Evolutionary conservation across 2,113 vertebrate species (phyloP).

Genomic region (Eonycteris spelaea): DNA sequence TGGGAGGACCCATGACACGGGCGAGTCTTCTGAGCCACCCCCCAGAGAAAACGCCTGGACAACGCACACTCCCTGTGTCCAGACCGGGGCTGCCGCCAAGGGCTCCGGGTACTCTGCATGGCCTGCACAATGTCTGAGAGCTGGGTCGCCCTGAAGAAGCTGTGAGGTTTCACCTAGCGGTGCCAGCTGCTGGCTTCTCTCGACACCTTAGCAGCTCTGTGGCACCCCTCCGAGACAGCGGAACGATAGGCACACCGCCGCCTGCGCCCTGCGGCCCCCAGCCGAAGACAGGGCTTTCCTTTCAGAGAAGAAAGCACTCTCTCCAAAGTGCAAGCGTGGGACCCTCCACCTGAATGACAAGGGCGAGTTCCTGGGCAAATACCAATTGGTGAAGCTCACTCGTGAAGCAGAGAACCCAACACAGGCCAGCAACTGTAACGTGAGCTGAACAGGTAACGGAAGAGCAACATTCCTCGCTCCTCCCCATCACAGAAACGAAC

Average conservation of each 20-base stretch:
- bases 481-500: not conserved
- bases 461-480: not conserved
- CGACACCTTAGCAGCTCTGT: not conserved
- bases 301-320: not conserved
- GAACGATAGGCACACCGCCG: not conserved
- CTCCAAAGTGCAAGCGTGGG: accelerated
- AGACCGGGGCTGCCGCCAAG: not conserved
- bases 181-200: not conserved
- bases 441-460: not conserved
- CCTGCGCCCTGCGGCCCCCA: too few species aligned
- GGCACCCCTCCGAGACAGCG: not conserved
- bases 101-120: accelerated
- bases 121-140: not conserved
- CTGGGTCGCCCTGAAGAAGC: accelerated
- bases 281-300: not conserved
- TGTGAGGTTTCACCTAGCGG: not conserved
- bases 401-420: not conserved
- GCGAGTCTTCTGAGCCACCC: too few species aligned
- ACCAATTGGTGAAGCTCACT: not conserved
- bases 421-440: not conserved
- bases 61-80: accelerated
- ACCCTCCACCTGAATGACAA: not conserved
- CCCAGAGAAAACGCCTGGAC: not conserved
- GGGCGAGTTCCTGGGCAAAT: not conserved
- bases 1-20: too few species aligned